These are phyloP conservation scores for Ischnus inquisitorius DNA, from an alignment of 2,888 invertebrate genomes.

Conservation along the genomic window DNA sequence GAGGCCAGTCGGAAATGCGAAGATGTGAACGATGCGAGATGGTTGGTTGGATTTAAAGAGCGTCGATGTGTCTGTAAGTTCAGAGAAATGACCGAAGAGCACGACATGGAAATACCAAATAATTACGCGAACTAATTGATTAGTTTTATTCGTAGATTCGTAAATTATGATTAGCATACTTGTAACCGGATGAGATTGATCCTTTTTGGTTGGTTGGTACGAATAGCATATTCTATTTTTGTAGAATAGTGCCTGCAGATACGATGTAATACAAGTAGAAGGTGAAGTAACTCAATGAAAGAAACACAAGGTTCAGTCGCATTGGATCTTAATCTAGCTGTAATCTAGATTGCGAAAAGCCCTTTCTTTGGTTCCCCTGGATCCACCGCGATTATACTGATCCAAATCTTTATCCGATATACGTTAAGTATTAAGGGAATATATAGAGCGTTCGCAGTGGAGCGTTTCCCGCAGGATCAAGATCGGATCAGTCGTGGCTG, in stretches of 20 bases:
- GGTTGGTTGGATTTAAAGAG: background rate
- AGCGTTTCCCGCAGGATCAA: constrained; percentile 45
- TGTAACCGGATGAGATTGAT: too few species aligned
- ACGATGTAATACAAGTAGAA: background rate
- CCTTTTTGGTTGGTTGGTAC: background rate
- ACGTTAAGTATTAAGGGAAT: constrained; percentile 9
- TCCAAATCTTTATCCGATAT: constrained; percentile 32
- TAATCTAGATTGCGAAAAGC: background rate
- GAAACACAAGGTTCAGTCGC: background rate
- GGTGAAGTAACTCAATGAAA: background rate
- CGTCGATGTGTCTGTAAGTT: background rate
- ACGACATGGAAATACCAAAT: background rate
- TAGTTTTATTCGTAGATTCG: background rate
- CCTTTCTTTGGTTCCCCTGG: background rate
- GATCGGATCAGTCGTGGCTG: constrained; percentile 51
- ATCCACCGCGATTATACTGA: constrained; percentile 27
- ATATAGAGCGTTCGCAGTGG: constrained; percentile 27
- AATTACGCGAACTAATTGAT: background rate
- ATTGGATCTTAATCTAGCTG: background rate
- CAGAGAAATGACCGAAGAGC: background rate
- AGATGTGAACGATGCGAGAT: background rate
- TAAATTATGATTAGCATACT: background rate
- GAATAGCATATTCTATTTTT: background rate
- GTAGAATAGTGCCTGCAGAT: background rate
- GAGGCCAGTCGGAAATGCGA: background rate